Conservation (phyloP, 2,888 invertebrate species). For the Eupithecia dodoneata region DNA sequence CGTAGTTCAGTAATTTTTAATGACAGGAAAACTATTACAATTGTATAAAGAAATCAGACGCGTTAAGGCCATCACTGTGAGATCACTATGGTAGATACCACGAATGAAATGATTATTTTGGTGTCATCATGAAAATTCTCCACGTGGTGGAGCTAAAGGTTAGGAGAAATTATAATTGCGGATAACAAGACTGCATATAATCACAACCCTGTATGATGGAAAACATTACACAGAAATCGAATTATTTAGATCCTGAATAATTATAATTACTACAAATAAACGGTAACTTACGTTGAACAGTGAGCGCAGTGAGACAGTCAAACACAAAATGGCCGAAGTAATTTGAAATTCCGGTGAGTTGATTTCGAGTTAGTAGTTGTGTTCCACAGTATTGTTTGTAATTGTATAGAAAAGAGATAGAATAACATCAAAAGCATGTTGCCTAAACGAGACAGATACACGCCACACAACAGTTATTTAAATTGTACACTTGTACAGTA, state of each 20-base stretch:
- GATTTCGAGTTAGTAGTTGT: conserved; percentile 2
- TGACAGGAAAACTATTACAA: neutral
- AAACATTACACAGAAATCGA: neutral
- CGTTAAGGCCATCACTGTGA: conserved; percentile 77
- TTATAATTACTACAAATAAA: neutral
- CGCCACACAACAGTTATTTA: neutral
- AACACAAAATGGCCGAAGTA: conserved; percentile 76
- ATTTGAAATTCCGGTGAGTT: conserved; percentile 2
- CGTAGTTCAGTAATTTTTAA: neutral
- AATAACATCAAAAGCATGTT: neutral
- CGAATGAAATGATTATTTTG: conserved; percentile 71
- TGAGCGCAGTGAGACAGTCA: conserved; percentile 72
- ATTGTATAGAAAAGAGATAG: conserved; percentile 24
- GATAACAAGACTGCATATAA: neutral
- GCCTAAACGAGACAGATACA: conserved; percentile 17
- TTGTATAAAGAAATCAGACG: conserved; percentile 66
- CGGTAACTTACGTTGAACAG: conserved; percentile 78
- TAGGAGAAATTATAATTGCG: neutral
- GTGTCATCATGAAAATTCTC: conserved; percentile 70
- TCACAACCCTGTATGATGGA: neutral
- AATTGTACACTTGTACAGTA: neutral
- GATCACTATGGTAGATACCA: conserved; percentile 81
- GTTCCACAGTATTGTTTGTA: conserved; percentile 12
- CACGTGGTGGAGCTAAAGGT: conserved; percentile 62
- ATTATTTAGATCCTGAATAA: neutral